Base-by-base conservation (phyloP, 2,113 vertebrate genomes). In the Sylvia atricapilla region DNA sequence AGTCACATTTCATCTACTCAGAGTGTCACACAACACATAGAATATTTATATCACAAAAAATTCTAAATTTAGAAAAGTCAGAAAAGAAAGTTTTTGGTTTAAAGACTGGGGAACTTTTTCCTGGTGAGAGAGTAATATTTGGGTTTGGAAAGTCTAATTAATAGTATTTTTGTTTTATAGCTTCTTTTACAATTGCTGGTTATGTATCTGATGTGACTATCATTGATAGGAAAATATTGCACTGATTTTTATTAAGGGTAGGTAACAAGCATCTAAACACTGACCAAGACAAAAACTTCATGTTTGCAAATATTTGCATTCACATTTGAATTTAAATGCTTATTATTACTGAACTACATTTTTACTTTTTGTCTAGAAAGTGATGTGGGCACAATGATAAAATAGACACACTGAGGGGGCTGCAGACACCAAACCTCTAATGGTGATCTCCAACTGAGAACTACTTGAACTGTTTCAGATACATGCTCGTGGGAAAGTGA, bases 91-190 rank as follows among this genome's bases (percentile, higher is more conserved):
- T 50, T 49, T 58, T 94, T 96, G 58, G 23, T 79, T 75, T 80
- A 56, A 13, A 72, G 27, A 53, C 9, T 12, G 11, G 20, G 24
- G 19, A 93, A 21, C 9, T 13, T 70, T 31, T 69, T 77, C 23
- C 17, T 53, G 14, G 4, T 3, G 4, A 69, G 11, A 2, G 15
- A 13, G 4, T 27, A 37, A 23, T 59, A 92, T 90, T 84, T 81
- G n/a, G 66, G 68, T 83, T 90, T 89, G 59, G 18, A 91, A 97
- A 94, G 87, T 73, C 75, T 84, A 87, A 49, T 90, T 53, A 96
- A 91, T 85, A 10, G 43, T 75, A 69, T 62, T 89, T 90, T 88
- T 90, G 30, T 79, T 81, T 81, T 66, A 37, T 64, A 96, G 74
- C 13, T 90, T 88, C 52, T 94, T 94, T 79, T 64, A 50, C 46